A percentile compares a stretch with the other conserved stretches of the same genome.
phyloP scores from a whole-genome alignment of 2,797 vertebrate species.

The Prionace glauca region DNA sequence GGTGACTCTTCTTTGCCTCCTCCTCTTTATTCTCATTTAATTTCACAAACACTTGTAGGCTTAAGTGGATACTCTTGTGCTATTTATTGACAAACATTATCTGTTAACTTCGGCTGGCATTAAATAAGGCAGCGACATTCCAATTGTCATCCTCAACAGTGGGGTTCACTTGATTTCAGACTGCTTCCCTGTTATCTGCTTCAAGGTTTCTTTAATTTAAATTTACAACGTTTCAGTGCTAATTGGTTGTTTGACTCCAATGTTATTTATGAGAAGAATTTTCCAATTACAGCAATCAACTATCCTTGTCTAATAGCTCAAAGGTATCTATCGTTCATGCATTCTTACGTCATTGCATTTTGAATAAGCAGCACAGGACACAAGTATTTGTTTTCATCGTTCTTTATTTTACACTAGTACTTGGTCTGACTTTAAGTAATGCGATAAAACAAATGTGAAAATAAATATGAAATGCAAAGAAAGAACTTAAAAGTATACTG shows the following conservation, averaged over 20 bases:
- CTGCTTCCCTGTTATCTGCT: not conserved
- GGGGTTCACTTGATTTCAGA: not conserved
- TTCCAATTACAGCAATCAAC: not conserved
- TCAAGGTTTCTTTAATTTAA: constrained; percentile 7
- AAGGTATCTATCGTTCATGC: not conserved
- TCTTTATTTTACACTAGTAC: not conserved
- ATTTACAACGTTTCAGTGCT: not conserved
- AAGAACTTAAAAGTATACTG: not conserved
- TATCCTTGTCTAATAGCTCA: not conserved
- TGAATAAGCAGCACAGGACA: not conserved
- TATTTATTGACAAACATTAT: not conserved
- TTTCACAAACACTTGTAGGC: not conserved
- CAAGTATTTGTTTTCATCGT: not conserved
- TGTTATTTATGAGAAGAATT: not conserved
- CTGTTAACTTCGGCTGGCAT: not conserved
- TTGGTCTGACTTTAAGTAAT: not conserved
- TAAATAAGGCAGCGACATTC: not conserved
- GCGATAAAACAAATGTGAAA: not conserved
- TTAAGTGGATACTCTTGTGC: not conserved
- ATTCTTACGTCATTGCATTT: not conserved
- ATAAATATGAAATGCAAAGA: not conserved
- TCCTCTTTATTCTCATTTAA: not conserved
- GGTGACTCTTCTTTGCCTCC: too few species aligned
- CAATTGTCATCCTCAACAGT: not conserved
- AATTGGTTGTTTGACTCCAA: not conserved